Conservation (phyloP, 2,797 vertebrate species). For the Malurus leucopterus region DNA sequence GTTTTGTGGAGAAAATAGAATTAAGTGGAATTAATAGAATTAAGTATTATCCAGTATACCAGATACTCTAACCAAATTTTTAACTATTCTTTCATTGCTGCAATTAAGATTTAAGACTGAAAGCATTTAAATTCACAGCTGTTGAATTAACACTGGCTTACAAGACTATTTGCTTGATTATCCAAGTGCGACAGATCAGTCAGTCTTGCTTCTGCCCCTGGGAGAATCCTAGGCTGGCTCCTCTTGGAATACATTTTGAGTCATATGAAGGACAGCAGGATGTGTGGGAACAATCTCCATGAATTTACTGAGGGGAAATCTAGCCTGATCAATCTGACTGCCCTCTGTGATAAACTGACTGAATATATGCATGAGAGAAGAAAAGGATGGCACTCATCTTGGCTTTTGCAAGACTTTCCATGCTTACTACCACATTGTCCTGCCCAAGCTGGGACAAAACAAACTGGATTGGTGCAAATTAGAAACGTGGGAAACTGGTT, state of each 20-base stretch:
- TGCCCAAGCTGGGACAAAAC: neutral
- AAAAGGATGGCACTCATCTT: neutral
- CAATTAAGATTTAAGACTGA: neutral
- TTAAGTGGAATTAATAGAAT: neutral
- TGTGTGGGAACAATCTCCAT: neutral
- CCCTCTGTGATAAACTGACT: neutral
- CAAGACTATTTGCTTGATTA: neutral
- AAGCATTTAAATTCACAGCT: neutral
- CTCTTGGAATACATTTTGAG: neutral
- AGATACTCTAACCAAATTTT: neutral
- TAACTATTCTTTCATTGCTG: neutral
- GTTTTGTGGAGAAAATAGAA: neutral
- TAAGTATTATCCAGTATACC: neutral
- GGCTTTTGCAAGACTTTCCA: neutral
- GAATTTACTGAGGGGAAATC: neutral
- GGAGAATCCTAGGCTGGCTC: neutral
- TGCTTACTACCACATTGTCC: neutral
- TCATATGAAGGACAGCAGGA: neutral
- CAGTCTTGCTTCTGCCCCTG: neutral
- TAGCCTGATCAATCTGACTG: neutral
- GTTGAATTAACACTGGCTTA: neutral
- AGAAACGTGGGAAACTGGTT: neutral
- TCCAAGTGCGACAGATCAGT: neutral
- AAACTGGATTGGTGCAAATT: neutral
- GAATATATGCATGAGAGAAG: neutral